A percentile compares a stretch with the other conserved stretches of the same genome.
Conservation (phyloP, 2,113 vertebrate genomes). For the Erinaceus europaeus region DNA sequence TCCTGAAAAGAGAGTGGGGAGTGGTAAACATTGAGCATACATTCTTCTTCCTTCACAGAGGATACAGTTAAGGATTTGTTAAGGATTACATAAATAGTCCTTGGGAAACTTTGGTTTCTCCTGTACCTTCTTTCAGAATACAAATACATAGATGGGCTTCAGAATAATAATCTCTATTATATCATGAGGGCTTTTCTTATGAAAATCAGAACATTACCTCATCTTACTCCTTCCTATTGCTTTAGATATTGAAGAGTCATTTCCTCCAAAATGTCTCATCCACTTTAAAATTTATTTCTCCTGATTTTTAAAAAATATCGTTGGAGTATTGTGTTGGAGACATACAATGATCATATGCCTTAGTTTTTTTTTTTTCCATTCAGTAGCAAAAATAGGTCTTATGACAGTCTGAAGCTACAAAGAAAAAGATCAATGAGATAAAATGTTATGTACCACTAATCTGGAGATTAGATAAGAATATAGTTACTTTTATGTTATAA, state of each 20-base stretch:
- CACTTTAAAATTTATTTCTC: background rate
- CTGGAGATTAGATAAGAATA: background rate
- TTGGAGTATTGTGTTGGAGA: slow-evolving; percentile 25
- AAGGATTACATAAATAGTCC: slow-evolving; percentile 53
- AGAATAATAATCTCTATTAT: slow-evolving; percentile 30
- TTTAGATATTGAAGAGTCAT: background rate
- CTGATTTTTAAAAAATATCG: background rate
- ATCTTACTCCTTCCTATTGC: background rate
- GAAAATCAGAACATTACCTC: slow-evolving; percentile 32
- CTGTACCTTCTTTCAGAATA: slow-evolving; percentile 50
- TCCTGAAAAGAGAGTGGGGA: background rate
- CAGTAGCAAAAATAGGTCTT: background rate
- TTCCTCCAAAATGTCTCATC: slow-evolving; percentile 6
- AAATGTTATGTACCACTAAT: background rate
- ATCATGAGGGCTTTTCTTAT: background rate
- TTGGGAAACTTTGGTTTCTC: slow-evolving; percentile 38
- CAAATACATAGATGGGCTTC: slow-evolving; percentile 58
- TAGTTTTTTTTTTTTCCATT: background rate
- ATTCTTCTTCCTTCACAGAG: background rate
- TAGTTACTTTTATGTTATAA: background rate
- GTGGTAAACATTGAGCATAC: background rate
- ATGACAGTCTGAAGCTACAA: background rate
- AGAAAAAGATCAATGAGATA: background rate
- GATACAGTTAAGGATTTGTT: slow-evolving; percentile 53
- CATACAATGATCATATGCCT: background rate